Percentiles rank a stretch among this genome's conserved stretches.
phyloP scores from a whole-genome alignment of 2,113 vertebrate genomes.

The Argyrosomus japonicus region DNA sequence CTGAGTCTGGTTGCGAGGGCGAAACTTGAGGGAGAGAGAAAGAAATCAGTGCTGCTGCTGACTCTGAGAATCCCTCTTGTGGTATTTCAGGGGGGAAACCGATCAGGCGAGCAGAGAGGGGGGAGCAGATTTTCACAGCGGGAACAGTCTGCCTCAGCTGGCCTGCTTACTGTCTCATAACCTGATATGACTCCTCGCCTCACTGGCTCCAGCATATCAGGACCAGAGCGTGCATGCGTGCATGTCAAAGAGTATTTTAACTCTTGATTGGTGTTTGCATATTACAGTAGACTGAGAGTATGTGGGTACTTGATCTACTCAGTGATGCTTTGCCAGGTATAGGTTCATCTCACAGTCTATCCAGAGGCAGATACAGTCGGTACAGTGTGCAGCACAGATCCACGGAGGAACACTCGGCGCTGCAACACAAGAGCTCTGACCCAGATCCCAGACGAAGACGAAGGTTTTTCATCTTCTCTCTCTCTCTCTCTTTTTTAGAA shows the following conservation, averaged over 20 bases:
- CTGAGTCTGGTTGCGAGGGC: constrained; percentile 18
- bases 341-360: constrained; percentile 35
- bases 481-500: constrained; percentile 72
- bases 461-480: constrained; percentile 71
- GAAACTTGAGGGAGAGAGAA: constrained; percentile 26
- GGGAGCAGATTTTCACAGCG: constrained; percentile 26
- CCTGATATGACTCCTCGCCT: constrained; percentile 54
- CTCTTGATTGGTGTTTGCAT: constrained; percentile 50
- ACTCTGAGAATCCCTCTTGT: constrained; percentile 45
- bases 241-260: constrained; percentile 48
- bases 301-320: constrained; percentile 38
- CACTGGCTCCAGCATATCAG: constrained; percentile 56
- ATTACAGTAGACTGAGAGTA: constrained; percentile 29
- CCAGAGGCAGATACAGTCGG: constrained; percentile 59
- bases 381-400: constrained; percentile 55
- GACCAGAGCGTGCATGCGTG: constrained; percentile 11
- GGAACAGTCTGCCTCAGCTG: constrained; percentile 47
- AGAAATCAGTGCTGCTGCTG: constrained; percentile 30
- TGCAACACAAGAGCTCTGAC: constrained; percentile 77
- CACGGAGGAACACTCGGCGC: constrained; percentile 34
- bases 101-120: constrained; percentile 27
- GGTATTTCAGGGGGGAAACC: constrained; percentile 42
- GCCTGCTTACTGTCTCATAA: constrained; percentile 36
- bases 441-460: constrained; percentile 77
- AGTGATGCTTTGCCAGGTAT: constrained; percentile 34